These are phyloP conservation scores for Baryphthengus martii DNA, from an alignment of 2,113 vertebrate genomes.

Conservation along the genomic window DNA sequence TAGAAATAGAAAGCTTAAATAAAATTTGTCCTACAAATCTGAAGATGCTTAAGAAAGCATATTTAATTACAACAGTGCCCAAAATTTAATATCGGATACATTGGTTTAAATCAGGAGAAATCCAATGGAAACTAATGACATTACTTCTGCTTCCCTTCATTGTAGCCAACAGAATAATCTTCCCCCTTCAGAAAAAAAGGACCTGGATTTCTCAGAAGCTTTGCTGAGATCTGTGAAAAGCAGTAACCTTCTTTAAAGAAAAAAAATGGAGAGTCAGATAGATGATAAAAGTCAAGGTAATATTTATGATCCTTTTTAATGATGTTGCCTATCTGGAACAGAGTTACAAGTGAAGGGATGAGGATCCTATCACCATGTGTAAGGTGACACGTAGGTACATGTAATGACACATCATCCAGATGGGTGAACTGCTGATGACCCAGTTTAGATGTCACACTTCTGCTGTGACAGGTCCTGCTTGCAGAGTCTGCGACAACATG, in stretches of 20 bases:
- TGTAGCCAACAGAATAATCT: not conserved
- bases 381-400: no score
- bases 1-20: not conserved
- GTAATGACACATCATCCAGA: not conserved
- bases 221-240: not conserved
- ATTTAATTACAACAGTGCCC: not conserved
- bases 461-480: not conserved
- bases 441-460: not conserved
- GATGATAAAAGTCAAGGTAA: not conserved
- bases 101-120: not conserved
- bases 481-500: not conserved
- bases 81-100: not conserved
- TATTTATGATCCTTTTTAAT: not conserved
- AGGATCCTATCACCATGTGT: not conserved
- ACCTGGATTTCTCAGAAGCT: not conserved
- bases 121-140: not conserved
- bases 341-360: not conserved
- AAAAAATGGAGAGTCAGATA: not conserved
- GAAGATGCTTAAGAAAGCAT: not conserved
- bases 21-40: not conserved
- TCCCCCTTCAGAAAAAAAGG: not conserved
- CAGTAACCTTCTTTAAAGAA: not conserved
- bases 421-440: not conserved
- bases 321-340: not conserved
- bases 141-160: not conserved